Percentiles rank a stretch among this genome's conserved stretches.
These are phyloP conservation scores for Nephila pilipes DNA, from an alignment of 1,140 invertebrate genomes.

Conservation along the genomic window DNA sequence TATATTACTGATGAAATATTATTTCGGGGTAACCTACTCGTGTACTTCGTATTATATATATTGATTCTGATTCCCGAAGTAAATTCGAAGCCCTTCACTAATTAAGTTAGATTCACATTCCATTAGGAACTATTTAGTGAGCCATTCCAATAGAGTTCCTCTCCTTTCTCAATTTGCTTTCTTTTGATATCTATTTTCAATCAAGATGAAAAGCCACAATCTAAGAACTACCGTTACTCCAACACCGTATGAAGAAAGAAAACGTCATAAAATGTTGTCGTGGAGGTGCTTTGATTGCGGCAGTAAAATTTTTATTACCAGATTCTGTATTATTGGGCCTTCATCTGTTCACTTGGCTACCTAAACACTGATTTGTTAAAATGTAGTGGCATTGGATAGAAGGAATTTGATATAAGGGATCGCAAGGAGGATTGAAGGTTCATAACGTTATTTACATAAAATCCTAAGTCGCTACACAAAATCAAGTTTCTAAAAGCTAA, in stretches of 20 bases:
- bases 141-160: no score
- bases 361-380: constrained; percentile 45
- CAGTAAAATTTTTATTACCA: constrained; percentile 60
- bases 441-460: not conserved
- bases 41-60: no score
- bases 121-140: no score
- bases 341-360: not conserved
- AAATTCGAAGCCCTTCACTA: no score
- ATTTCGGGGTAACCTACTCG: no score
- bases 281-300: constrained; percentile 48
- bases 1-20: no score
- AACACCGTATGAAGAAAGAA: not conserved
- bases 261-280: constrained; percentile 56
- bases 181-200: constrained; percentile 54
- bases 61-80: no score
- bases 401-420: not conserved
- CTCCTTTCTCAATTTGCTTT: not conserved
- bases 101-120: no score
- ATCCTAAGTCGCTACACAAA: not conserved
- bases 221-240: constrained; percentile 6
- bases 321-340: not conserved
- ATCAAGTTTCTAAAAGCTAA: not conserved
- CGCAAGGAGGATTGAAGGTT: not conserved
- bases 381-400: not conserved
- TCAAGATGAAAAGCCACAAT: constrained; percentile 49